Percentiles rank a stretch among this genome's conserved stretches.
Conservation (phyloP, 1,140 invertebrate genomes). For the Sycophila sp. region DNA sequence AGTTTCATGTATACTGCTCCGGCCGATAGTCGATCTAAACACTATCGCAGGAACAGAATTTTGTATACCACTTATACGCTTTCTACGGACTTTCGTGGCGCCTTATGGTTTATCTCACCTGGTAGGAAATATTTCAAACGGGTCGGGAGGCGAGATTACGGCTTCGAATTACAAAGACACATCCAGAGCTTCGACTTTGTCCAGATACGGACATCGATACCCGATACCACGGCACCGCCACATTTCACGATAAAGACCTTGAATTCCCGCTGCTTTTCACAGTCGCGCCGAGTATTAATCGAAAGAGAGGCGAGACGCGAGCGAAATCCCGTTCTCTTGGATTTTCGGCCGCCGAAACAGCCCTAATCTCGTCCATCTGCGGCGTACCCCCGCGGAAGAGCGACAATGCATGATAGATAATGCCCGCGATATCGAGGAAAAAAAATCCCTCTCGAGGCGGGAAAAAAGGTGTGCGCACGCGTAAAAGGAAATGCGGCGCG, state of each 20-base stretch:
- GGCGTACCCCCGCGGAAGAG: constrained; percentile 9
- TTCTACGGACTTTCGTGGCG: no score
- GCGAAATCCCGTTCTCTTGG: constrained; percentile 4
- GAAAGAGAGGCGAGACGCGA: not conserved
- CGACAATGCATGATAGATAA: constrained; percentile 34
- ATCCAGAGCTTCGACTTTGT: no score
- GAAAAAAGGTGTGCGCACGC: not conserved
- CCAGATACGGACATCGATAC: no score
- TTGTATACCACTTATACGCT: no score
- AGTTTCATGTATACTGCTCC: no score
- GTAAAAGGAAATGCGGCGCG: not conserved
- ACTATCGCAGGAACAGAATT: no score
- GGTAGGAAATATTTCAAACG: no score
- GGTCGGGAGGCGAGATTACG: no score
- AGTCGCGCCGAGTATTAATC: not conserved
- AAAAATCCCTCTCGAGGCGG: not conserved
- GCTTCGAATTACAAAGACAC: constrained; percentile 27
- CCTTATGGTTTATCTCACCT: no score
- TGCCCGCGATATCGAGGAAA: constrained; percentile 8
- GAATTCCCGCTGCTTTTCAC: not conserved
- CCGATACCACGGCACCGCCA: constrained; percentile 38
- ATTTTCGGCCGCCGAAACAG: constrained; percentile 16
- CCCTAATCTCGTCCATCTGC: constrained; percentile 30
- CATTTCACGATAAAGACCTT: not conserved
- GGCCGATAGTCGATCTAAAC: no score